Percentiles rank a stretch among this genome's conserved stretches.
These are phyloP conservation scores for Engraulis encrasicolus DNA, from an alignment of 2,113 vertebrate species.

Conservation along the genomic window DNA sequence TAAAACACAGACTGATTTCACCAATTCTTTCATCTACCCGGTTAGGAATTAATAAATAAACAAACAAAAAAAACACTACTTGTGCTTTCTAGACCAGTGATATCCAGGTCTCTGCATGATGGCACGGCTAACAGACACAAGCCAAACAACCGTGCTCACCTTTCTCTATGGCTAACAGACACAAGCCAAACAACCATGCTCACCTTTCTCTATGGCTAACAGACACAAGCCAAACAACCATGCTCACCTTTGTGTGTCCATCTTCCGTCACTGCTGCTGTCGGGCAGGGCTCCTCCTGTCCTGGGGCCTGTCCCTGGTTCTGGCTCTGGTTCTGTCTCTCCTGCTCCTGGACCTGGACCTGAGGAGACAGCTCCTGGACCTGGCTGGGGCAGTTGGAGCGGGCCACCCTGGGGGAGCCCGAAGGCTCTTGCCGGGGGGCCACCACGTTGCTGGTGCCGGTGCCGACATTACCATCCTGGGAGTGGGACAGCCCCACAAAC, in stretches of 20 bases:
- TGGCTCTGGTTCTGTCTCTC: conserved; percentile 69
- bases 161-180: too few relatives aligned
- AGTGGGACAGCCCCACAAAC: conserved; percentile 89
- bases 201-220: too few relatives aligned
- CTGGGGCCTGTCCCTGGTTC: conserved; percentile 39
- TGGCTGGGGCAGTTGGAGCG: conserved; percentile 41
- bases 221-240: background rate
- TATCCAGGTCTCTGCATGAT: too few relatives aligned
- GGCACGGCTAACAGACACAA: too few relatives aligned
- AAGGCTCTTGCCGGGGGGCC: conserved; percentile 77
- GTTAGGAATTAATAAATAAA: too few relatives aligned
- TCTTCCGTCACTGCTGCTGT: background rate
- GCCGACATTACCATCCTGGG: conserved; percentile 80
- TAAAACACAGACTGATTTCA: too few relatives aligned
- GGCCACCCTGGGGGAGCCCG: conserved; percentile 58
- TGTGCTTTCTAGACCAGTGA: too few relatives aligned
- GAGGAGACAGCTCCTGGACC: conserved; percentile 40
- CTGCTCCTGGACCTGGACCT: conserved; percentile 63
- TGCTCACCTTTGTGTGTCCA: conserved; percentile 26
- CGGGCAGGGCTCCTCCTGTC: background rate
- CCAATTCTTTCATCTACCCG: too few relatives aligned
- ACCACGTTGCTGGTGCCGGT: too few relatives aligned
- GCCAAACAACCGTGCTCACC: too few relatives aligned
- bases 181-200: too few relatives aligned
- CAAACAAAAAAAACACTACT: too few relatives aligned